Percentiles rank a stretch among this genome's conserved stretches.
These are phyloP conservation scores for Selenia dentaria DNA, from an alignment of 2,888 invertebrate species.

Conservation along the genomic window DNA sequence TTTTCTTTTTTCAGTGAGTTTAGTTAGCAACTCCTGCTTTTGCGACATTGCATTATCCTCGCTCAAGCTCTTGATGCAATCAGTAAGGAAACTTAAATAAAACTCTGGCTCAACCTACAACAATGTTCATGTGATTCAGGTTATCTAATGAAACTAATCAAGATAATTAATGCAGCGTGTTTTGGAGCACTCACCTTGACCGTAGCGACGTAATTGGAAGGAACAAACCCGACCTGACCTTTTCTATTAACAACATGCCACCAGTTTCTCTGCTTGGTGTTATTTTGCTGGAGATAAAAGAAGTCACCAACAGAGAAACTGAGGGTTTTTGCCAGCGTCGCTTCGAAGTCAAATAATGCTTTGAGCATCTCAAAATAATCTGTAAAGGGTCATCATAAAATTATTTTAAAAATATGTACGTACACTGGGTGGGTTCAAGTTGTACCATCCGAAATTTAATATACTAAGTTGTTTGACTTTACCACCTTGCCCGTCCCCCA, in stretches of 20 bases:
- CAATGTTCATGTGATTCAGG: slow-evolving; percentile 8
- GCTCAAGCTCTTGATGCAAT: slow-evolving; percentile 86
- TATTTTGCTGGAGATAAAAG: slow-evolving; percentile 91
- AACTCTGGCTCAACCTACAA: slow-evolving; percentile 88
- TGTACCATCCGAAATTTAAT: too few relatives aligned
- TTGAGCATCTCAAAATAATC: slow-evolving; percentile 92
- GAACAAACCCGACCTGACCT: slow-evolving; percentile 93
- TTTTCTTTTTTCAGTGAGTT: slow-evolving; percentile 87
- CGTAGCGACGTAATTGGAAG: slow-evolving; percentile 93
- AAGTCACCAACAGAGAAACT: slow-evolving; percentile 92
- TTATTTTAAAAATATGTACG: too few relatives aligned
- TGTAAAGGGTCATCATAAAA: too few relatives aligned
- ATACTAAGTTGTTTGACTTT: background rate
- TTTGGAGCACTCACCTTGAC: slow-evolving; percentile 85
- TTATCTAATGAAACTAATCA: slow-evolving; percentile 23
- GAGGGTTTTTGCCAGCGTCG: slow-evolving; percentile 92
- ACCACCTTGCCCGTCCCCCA: slow-evolving; percentile 11
- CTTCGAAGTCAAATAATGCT: slow-evolving; percentile 93
- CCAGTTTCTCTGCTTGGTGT: slow-evolving; percentile 93
- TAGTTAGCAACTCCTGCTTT: slow-evolving; percentile 86
- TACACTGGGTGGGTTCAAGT: too few relatives aligned
- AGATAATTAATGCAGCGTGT: slow-evolving; percentile 35
- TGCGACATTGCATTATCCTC: slow-evolving; percentile 72
- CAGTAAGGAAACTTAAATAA: slow-evolving; percentile 88
- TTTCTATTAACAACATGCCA: slow-evolving; percentile 94